Evolutionary conservation across 2,113 vertebrate genomes (phyloP).

Genomic region (Tricholaema leucomelas): DNA sequence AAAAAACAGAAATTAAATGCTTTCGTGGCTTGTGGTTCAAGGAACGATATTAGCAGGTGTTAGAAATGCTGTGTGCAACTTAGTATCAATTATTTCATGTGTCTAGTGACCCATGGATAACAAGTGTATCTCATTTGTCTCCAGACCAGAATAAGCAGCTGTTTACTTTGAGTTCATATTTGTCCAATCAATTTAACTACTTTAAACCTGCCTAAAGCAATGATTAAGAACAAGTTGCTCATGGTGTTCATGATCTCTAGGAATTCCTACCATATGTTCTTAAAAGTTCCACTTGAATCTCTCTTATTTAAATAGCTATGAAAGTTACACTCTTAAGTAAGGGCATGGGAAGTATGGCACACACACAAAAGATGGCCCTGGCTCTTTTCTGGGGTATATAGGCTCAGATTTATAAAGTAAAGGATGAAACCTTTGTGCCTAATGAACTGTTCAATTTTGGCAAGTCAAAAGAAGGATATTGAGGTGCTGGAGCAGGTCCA

Average conservation of each 20-base stretch:
- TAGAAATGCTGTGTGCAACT: constrained; percentile 34
- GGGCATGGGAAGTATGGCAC: background rate
- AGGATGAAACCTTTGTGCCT: background rate
- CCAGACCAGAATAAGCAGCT: constrained; percentile 55
- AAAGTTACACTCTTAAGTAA: constrained; percentile 36
- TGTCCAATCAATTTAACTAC: constrained; percentile 34
- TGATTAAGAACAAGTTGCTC: constrained; percentile 44
- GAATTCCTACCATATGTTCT: constrained; percentile 47
- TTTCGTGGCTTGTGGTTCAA: constrained; percentile 12
- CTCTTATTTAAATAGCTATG: constrained; percentile 59
- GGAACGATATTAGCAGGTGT: constrained; percentile 7
- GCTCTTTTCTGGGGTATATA: background rate
- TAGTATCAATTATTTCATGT: constrained; percentile 50
- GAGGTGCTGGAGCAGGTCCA: too few relatives aligned
- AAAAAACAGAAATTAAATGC: background rate
- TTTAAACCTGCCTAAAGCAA: constrained; percentile 54
- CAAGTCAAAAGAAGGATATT: background rate
- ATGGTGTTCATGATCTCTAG: constrained; percentile 47
- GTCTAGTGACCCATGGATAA: constrained; percentile 42
- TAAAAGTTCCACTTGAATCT: constrained; percentile 30
- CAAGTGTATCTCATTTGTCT: constrained; percentile 46
- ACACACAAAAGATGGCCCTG: background rate
- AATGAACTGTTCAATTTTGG: background rate
- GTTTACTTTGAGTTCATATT: constrained; percentile 56
- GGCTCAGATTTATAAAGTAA: background rate